Conservation (phyloP, 1,140 invertebrate genomes). For the Ganaspis sp. region DNA sequence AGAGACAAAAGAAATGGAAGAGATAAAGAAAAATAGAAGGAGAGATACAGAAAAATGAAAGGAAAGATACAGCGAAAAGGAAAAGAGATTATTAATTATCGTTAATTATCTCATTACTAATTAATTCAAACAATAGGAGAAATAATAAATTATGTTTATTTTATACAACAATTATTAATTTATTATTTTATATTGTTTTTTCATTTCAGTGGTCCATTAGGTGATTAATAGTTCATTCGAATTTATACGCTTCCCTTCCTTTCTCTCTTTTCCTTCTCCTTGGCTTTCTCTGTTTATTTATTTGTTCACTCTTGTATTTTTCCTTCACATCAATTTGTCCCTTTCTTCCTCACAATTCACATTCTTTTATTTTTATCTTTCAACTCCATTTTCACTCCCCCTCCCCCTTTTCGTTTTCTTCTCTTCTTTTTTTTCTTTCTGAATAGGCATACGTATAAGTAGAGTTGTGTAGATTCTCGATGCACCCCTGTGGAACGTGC, state of each 20-base stretch:
- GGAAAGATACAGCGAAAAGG: no score
- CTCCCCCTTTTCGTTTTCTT: background rate
- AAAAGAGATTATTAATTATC: no score
- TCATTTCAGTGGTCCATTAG: no score
- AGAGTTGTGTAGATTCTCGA: conserved; percentile 60
- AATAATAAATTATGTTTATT: no score
- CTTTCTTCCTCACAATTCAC: background rate
- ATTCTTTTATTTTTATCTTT: background rate
- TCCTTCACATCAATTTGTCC: background rate
- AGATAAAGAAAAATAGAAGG: no score
- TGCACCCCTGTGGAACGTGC: conserved; percentile 61
- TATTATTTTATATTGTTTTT: no score
- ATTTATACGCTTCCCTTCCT: background rate
- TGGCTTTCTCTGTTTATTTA: background rate
- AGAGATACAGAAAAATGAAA: no score
- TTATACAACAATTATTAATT: no score
- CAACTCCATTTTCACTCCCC: background rate
- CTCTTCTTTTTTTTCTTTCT: background rate
- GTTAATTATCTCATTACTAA: no score
- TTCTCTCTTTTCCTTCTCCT: background rate
- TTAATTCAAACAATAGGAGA: no score
- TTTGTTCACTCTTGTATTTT: background rate
- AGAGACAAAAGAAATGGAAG: no score
- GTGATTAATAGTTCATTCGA: no score
- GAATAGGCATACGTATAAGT: conserved; percentile 37